Conservation (phyloP, 2,797 vertebrate species). For the Sardinella longiceps region DNA sequence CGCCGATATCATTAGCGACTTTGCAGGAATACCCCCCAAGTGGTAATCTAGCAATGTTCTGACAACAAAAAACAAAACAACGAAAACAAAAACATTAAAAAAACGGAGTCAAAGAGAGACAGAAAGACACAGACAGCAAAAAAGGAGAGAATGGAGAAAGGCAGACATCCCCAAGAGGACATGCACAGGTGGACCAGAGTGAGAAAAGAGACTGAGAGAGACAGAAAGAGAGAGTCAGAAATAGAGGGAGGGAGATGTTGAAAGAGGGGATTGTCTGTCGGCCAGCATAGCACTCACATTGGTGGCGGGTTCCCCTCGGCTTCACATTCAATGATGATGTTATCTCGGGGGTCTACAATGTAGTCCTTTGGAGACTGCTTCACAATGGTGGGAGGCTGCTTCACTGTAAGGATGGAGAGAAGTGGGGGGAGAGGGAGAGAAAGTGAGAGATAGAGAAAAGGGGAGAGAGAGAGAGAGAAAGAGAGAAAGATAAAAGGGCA, state of each 20-base stretch:
- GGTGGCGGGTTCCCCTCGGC: slow-evolving; percentile 92
- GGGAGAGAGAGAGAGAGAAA: neutral
- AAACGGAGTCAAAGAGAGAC: neutral
- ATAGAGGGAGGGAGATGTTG: neutral
- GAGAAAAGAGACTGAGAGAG: slow-evolving; percentile 6
- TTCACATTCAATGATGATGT: slow-evolving; percentile 96
- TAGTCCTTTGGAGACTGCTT: slow-evolving; percentile 95
- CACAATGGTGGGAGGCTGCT: slow-evolving; percentile 93
- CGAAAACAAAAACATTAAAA: neutral
- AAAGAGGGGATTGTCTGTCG: slow-evolving; percentile 39
- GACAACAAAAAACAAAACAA: neutral
- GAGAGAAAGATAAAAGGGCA: neutral
- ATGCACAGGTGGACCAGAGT: neutral
- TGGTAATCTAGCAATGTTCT: neutral
- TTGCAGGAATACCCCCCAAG: too few species aligned
- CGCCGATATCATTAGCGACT: too few species aligned
- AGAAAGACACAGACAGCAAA: slow-evolving; percentile 4
- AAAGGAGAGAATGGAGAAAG: slow-evolving; percentile 7
- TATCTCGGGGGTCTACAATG: slow-evolving; percentile 95
- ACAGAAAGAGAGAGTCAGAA: neutral
- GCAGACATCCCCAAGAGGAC: neutral
- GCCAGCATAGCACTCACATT: slow-evolving; percentile 76
- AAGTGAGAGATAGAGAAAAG: slow-evolving; percentile 18
- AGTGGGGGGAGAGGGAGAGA: too few species aligned
- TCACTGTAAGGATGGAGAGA: slow-evolving; percentile 75